Conservation (phyloP, 2,888 invertebrate genomes). For the Erebia epiphron region DNA sequence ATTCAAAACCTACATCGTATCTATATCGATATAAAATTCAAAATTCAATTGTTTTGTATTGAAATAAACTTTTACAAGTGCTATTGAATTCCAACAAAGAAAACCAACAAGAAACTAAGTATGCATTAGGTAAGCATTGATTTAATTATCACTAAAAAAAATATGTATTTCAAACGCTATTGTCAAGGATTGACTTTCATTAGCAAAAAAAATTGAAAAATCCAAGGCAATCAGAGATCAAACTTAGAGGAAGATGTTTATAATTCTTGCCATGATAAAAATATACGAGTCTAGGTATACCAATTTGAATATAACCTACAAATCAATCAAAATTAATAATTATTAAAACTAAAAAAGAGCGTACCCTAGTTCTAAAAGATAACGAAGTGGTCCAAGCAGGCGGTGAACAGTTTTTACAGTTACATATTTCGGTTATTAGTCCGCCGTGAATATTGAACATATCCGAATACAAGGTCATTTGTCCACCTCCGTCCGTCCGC, state of each 20-base stretch:
- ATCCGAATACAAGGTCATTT: slow-evolving; percentile 31
- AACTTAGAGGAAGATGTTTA: too few species aligned
- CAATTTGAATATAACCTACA: background rate
- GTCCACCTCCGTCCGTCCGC: background rate
- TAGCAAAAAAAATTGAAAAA: too few species aligned
- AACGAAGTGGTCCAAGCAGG: slow-evolving; percentile 1
- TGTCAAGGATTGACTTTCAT: too few species aligned
- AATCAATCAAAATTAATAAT: background rate
- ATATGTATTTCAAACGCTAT: too few species aligned
- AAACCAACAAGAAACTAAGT: too few species aligned
- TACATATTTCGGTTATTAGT: slow-evolving; percentile 29
- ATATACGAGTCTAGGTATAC: background rate
- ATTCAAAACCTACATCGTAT: background rate
- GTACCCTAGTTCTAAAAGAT: background rate
- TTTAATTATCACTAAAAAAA: too few species aligned
- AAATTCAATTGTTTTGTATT: too few species aligned
- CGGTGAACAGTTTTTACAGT: slow-evolving; percentile 2
- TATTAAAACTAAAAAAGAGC: background rate
- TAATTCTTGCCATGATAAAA: background rate
- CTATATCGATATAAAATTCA: too few species aligned
- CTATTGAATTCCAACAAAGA: too few species aligned
- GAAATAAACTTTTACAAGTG: too few species aligned
- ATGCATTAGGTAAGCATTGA: too few species aligned
- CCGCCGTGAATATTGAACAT: slow-evolving; percentile 4
- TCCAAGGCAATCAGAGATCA: too few species aligned